Evolutionary conservation across 2,888 invertebrate species (phyloP).

Genomic region (Drosophila eohydei): DNA sequence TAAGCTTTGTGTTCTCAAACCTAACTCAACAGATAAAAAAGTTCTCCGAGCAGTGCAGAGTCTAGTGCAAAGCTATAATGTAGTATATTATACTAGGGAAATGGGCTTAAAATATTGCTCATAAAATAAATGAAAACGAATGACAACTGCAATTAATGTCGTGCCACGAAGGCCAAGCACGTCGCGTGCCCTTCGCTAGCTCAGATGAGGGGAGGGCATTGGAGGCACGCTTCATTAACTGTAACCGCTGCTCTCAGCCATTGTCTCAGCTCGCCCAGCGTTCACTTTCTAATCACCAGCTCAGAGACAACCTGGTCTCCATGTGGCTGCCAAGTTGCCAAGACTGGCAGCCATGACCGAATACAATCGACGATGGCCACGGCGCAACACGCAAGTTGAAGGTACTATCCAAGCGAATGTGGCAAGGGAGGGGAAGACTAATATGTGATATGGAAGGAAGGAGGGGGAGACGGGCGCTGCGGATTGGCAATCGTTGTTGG

Average conservation of each 20-base stretch:
- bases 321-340: conserved; percentile 31
- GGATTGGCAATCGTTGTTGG: conserved; percentile 56
- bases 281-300: conserved; percentile 76
- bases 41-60: background rate
- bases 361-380: conserved; percentile 67
- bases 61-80: background rate
- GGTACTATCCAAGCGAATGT: conserved; percentile 43
- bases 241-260: conserved; percentile 45
- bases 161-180: conserved; percentile 21
- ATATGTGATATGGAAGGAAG: background rate
- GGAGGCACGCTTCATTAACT: conserved; percentile 57
- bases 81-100: conserved; percentile 1
- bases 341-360: conserved; percentile 70
- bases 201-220: conserved; percentile 19
- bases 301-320: conserved; percentile 13
- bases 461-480: conserved; percentile 4
- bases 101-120: conserved; percentile 9
- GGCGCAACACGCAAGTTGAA: conserved; percentile 71
- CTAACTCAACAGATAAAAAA: background rate
- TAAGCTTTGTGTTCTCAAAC: background rate
- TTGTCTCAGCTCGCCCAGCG: conserved; percentile 56
- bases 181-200: conserved; percentile 28
- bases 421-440: conserved; percentile 9
- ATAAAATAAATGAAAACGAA: conserved; percentile 7
- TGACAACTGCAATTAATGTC: conserved; percentile 15